Base-by-base conservation (phyloP, 2,797 vertebrate genomes). In the Fratercula arctica region DNA sequence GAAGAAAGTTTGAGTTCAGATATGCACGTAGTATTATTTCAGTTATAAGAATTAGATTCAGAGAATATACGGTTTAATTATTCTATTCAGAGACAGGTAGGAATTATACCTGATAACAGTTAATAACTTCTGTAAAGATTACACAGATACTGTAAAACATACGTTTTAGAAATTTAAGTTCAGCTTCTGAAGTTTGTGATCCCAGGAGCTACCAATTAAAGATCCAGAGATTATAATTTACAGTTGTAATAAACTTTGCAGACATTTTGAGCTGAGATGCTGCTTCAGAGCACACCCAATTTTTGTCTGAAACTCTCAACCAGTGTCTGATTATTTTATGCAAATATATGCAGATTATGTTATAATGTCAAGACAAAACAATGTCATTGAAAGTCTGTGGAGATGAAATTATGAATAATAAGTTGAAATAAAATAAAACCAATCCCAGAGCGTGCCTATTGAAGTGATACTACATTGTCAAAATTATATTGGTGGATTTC, bases 281-380 rank as follows among this genome's bases (percentile, higher is more conserved):
- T 35, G 23, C 41, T 88, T 89, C 57, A 81, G 72, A 85, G 6
- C 29, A 79, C 18, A 45, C 35, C 79, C 51, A 82, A 43, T 60
- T 72, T 35, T 72, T 94, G 35, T 48, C 51, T 51, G 33, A 86
- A 53, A 78, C 15, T 78, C 60, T 85, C 46, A 91, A 81, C 21
- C 3, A 59, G 1, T 67, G 16, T 19, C 67, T 97, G 63, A 90
- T 81, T 76, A 68, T 60, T 92, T 61, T 86, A 95, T 96, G 90
- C 77, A 97, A 94, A 97, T 87, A 72, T 85, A 94, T 97, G 77
- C 61, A 93, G 70, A 90, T 93, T 94, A 83, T 76, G 25, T 73
- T 89, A 89, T 76, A 93, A 93, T 59, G 35, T 66, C 85, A 94
- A 95, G 72, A 76, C 29, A 93, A 95, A 97, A 95, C 83, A 95